Conservation (phyloP, 2,888 invertebrate species). For the Scaptomyza polygonia region DNA sequence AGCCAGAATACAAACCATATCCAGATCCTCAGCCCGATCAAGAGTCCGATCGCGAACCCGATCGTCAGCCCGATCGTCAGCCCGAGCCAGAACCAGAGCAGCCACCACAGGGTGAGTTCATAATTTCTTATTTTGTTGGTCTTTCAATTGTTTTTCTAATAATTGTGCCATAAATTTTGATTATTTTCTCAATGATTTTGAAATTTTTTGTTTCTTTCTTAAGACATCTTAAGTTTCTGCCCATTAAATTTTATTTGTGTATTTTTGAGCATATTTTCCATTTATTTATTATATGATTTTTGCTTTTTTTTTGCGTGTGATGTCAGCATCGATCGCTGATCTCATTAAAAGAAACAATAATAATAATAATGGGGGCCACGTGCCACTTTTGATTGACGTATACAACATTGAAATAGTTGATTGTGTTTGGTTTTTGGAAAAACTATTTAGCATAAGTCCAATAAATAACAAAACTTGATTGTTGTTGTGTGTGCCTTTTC, state of each 20-base stretch:
- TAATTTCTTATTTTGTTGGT: slow-evolving; percentile 9
- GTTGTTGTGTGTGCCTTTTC: slow-evolving; percentile 33
- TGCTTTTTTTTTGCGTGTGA: slow-evolving; percentile 13
- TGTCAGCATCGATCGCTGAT: slow-evolving; percentile 48
- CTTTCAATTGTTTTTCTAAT: slow-evolving; percentile 5
- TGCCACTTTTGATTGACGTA: slow-evolving; percentile 5
- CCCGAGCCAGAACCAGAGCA: neutral
- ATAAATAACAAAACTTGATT: slow-evolving; percentile 10
- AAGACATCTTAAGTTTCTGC: neutral
- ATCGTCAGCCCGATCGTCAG: no score
- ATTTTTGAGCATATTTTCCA: slow-evolving; percentile 16
- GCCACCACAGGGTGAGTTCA: slow-evolving; percentile 25
- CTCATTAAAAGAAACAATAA: slow-evolving; percentile 31
- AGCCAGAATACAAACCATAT: no score
- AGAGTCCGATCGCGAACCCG: no score
- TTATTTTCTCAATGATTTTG: slow-evolving; percentile 1
- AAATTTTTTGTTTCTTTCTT: slow-evolving; percentile 4
- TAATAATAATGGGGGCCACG: slow-evolving; percentile 16
- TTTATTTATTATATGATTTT: slow-evolving; percentile 4
- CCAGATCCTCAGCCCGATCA: neutral
- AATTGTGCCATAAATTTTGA: slow-evolving; percentile 13
- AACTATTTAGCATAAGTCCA: slow-evolving; percentile 10
- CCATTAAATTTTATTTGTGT: slow-evolving; percentile 17
- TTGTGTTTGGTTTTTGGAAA: slow-evolving; percentile 10
- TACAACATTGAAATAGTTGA: slow-evolving; percentile 1